Conservation (phyloP, 37 sponge, comb jelly and placozoan genomes). For the Ephydatia muelleri region DNA sequence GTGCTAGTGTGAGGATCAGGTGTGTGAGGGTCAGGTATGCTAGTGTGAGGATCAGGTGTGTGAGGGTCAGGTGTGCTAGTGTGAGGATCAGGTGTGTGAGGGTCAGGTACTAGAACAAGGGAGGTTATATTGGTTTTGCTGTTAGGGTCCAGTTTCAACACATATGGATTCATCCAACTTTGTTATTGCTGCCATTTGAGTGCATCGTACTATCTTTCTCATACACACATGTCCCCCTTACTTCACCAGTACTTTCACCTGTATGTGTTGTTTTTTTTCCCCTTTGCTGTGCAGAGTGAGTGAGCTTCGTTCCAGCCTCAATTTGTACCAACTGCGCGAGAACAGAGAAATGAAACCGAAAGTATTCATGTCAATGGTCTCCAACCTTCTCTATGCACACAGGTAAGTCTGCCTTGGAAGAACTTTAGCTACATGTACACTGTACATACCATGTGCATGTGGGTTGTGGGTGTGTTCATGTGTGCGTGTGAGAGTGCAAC, state of each 20-base stretch:
- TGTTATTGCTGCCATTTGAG: too few species aligned
- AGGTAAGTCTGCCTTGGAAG: slow-evolving; percentile 42
- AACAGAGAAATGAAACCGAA: slow-evolving; percentile 85
- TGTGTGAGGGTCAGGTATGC: too few species aligned
- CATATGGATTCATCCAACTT: too few species aligned
- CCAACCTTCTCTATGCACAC: slow-evolving; percentile 80
- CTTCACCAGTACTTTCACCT: not conserved
- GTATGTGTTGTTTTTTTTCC: not conserved
- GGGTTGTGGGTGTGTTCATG: not conserved
- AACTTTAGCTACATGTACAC: not conserved
- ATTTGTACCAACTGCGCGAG: slow-evolving; percentile 88
- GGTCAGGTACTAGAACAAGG: too few species aligned
- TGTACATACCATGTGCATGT: not conserved
- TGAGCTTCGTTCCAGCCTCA: slow-evolving; percentile 72
- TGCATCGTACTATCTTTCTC: too few species aligned
- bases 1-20: too few species aligned
- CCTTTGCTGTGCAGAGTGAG: slow-evolving; percentile 55
- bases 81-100: too few species aligned
- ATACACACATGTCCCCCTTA: too few species aligned
- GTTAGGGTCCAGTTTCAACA: too few species aligned
- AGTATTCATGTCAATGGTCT: slow-evolving; percentile 88
- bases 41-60: too few species aligned
- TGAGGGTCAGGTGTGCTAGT: too few species aligned
- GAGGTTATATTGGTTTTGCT: too few species aligned
- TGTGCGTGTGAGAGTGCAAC: not conserved